Conservation (phyloP, 2,888 invertebrate genomes). For the Tricholauxania praeusta region DNA sequence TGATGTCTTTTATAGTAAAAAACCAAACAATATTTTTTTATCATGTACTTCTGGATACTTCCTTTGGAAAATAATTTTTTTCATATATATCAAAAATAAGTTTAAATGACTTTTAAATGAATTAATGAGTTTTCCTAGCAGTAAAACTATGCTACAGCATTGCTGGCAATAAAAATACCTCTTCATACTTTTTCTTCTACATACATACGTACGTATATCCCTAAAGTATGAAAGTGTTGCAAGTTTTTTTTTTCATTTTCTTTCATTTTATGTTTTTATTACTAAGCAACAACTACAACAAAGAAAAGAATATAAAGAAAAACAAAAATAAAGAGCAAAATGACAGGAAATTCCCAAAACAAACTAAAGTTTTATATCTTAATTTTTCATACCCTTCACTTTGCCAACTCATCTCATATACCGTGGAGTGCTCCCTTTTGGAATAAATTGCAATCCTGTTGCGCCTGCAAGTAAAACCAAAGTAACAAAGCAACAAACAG, state of each 20-base stretch:
- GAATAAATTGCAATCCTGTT: constrained; percentile 25
- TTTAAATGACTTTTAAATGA: constrained; percentile 44
- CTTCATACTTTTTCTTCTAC: no score
- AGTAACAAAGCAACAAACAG: neutral
- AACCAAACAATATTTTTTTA: no score
- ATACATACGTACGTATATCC: neutral
- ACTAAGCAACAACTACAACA: neutral
- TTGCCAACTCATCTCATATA: no score
- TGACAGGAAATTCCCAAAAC: neutral
- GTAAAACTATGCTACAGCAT: no score
- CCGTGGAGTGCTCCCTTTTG: constrained; percentile 1
- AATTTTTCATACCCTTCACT: constrained; percentile 4
- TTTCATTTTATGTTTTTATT: constrained; percentile 6
- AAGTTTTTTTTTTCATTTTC: neutral
- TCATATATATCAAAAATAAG: constrained; percentile 6
- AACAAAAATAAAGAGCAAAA: neutral
- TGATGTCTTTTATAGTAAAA: no score
- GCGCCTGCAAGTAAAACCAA: constrained; percentile 10
- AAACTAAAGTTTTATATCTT: neutral
- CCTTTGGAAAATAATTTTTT: neutral
- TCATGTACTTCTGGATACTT: no score
- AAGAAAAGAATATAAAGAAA: neutral
- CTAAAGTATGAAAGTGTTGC: neutral
- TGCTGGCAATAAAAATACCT: no score
- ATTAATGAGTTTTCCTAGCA: neutral